Percentiles rank a stretch among this genome's conserved stretches.
Evolutionary conservation across 2,888 invertebrate species (phyloP).

Genomic region (Protophormia terraenovae): DNA sequence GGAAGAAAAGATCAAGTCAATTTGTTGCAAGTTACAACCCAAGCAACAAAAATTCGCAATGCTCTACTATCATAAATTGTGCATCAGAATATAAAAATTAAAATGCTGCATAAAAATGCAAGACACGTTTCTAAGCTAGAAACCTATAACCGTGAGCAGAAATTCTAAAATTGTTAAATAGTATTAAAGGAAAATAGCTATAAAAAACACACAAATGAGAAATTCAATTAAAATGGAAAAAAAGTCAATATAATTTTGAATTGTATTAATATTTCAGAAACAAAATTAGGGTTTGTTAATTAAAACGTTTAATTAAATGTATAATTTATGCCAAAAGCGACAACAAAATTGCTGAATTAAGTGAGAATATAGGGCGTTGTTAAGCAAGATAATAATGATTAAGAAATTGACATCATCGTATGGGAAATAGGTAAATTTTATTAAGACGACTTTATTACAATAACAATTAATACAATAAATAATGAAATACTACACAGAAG

Average conservation of each 20-base stretch:
- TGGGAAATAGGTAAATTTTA: not conserved
- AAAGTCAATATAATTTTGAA: not conserved
- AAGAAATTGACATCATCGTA: not conserved
- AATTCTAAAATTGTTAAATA: slow-evolving; percentile 53
- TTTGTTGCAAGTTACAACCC: slow-evolving; percentile 45
- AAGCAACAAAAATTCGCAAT: slow-evolving; percentile 54
- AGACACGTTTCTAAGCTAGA: slow-evolving; percentile 65
- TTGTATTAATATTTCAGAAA: slow-evolving; percentile 15
- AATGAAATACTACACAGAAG: too few species aligned
- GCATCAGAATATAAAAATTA: slow-evolving; percentile 39
- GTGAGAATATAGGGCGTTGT: slow-evolving; percentile 28
- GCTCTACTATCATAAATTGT: slow-evolving; percentile 67
- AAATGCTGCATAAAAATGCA: slow-evolving; percentile 43
- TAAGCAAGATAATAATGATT: not conserved
- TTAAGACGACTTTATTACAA: too few species aligned
- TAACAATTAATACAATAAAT: too few species aligned
- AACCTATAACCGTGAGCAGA: slow-evolving; percentile 68
- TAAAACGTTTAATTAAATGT: slow-evolving; percentile 26
- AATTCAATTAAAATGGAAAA: slow-evolving; percentile 21
- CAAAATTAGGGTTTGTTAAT: slow-evolving; percentile 41
- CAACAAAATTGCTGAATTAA: not conserved
- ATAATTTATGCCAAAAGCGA: slow-evolving; percentile 1
- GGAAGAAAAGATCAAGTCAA: slow-evolving; percentile 48
- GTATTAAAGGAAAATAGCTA: not conserved
- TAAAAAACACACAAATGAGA: slow-evolving; percentile 23